Evolutionary conservation across 2,113 vertebrate species (phyloP), one percentile per base, ranked within the genome.

Genomic region (Protobothrops flavoviridis): DNA sequence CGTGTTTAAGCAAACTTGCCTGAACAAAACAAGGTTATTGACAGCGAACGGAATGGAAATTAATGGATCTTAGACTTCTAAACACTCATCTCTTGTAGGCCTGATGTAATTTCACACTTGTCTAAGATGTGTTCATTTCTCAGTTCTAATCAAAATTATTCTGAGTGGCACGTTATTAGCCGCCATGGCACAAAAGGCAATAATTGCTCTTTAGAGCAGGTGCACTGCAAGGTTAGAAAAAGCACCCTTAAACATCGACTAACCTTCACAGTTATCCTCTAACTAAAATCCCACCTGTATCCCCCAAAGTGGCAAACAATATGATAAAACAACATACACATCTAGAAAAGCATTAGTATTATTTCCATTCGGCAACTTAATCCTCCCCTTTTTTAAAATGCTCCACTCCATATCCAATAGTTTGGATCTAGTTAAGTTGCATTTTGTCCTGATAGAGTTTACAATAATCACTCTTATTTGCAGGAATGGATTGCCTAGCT

Each of bases 21-120:
- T 81, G 48, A 81, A 88, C 33, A 53, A 85, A 45, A 45, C 45
- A 92, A 61, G 59, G 13, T 10, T 74, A 92, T 69, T 43, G 86
- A 69, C 50, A 89, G 52, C 10, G 64, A n/a, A 33, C 2, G 12
- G 57, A 45, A 57, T 56, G 5, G 61, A 48, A 61, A 48, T 59
- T 4, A 87, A 92, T 53, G 52, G 21, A 89, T 74, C 50, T 69
- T 20, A 74, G 59, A 29, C 15, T 92, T 81, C 39, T 6, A 53
- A 92, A 57, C 48, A 59, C 50, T 85, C 87, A 29, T 89, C 87
- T 89, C 52, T 39, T 55, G 64, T 81, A 89, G 61, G 86, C 85
- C 91, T 59, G 81, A 48, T 91, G 91, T 45, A 87, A 81, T 92
- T 92, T 92, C 56, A 53, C 59, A 81, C 61, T 89, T 57, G 45